phyloP scores from a whole-genome alignment of 2,888 invertebrate genomes.

The Cataglyphis livida region DNA sequence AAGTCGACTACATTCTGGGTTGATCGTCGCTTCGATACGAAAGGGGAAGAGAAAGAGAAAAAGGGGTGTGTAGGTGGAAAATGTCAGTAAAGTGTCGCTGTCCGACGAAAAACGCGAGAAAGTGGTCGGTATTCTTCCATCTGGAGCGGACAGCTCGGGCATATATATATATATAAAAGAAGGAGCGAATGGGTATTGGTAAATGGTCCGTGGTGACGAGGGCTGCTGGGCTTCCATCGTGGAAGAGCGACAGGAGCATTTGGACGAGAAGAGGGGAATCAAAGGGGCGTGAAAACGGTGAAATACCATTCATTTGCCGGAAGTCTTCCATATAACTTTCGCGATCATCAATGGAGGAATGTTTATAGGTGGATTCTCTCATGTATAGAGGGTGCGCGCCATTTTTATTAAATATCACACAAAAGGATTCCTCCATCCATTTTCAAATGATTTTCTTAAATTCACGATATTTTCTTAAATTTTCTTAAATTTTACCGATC shows the following conservation, averaged over 20 bases:
- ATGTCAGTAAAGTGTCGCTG: conserved; percentile 65
- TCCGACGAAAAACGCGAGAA: conserved; percentile 61
- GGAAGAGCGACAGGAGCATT: conserved; percentile 5
- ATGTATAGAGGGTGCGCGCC: conserved; percentile 1
- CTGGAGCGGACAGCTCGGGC: conserved; percentile 51
- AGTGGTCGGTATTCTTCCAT: conserved; percentile 59
- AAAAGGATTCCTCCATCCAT: not conserved
- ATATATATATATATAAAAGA: conserved; percentile 40
- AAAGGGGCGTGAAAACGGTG: conserved; percentile 47
- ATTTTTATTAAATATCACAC: not conserved
- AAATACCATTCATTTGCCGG: conserved; percentile 70
- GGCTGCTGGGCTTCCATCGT: conserved; percentile 6
- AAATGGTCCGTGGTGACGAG: conserved; percentile 56
- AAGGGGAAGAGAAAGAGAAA: conserved; percentile 1
- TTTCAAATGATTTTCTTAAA: not conserved
- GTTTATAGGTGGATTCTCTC: conserved; percentile 59
- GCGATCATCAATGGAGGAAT: conserved; percentile 71
- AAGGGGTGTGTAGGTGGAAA: conserved; percentile 27
- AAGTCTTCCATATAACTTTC: conserved; percentile 72
- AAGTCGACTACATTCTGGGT: conserved; percentile 45
- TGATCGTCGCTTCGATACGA: conserved; percentile 30
- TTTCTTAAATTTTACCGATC: not conserved
- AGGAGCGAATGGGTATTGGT: conserved; percentile 48
- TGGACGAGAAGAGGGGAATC: not conserved
- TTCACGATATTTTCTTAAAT: too few relatives aligned